A percentile compares a stretch with the other conserved stretches of the same genome.
These are phyloP conservation scores for Oreochromis niloticus DNA, from an alignment of 2,113 vertebrate genomes.

Conservation along the genomic window DNA sequence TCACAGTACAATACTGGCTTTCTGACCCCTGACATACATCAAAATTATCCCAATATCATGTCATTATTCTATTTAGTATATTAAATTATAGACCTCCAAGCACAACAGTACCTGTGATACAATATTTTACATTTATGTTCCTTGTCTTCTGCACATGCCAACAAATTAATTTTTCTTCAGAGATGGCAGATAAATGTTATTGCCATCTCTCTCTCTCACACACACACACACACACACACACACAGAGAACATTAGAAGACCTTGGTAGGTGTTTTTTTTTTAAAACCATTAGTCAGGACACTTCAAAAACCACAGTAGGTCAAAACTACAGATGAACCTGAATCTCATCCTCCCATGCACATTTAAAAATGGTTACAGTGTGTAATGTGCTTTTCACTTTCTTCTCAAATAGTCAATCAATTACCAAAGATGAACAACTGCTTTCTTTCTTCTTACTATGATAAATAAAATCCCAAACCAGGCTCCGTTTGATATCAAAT, in stretches of 20 bases:
- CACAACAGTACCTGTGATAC: background rate
- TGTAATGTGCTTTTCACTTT: background rate
- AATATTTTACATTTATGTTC: background rate
- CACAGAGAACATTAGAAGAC: background rate
- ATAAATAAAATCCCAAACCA: background rate
- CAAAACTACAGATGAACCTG: slow-evolving; percentile 2
- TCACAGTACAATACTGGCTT: background rate
- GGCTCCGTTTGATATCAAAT: background rate
- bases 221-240: background rate
- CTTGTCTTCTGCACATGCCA: background rate
- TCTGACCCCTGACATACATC: slow-evolving; percentile 25
- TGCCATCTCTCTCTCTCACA: background rate
- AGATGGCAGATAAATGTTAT: slow-evolving; percentile 1
- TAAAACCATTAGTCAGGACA: slow-evolving; percentile 28
- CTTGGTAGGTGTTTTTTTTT: background rate
- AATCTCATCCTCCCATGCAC: background rate
- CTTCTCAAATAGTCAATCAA: background rate
- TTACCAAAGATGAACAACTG: background rate
- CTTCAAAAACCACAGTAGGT: slow-evolving; percentile 19
- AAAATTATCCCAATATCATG: background rate
- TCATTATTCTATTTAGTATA: background rate
- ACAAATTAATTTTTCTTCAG: background rate
- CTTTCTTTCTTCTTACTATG: background rate
- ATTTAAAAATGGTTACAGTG: background rate
- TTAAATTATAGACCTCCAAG: background rate